phyloP scores from a whole-genome alignment of 2,797 vertebrate species.

The Merluccius polli region DNA sequence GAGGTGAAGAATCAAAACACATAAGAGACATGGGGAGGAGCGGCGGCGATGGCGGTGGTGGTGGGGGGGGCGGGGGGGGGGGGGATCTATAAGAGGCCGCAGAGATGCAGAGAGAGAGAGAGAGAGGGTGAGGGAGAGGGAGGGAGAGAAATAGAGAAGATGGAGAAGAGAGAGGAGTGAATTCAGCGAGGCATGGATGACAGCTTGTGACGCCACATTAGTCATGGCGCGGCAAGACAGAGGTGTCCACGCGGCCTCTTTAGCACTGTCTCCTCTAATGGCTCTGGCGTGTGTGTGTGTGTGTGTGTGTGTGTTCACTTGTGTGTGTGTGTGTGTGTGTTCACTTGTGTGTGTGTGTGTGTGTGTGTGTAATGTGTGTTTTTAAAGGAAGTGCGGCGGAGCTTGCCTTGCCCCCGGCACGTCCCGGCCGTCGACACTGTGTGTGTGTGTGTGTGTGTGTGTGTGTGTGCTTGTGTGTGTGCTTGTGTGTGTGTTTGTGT shows the following conservation, averaged over 20 bases:
- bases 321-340: not conserved
- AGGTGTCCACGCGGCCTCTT: conserved; percentile 63
- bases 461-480: not conserved
- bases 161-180: conserved; percentile 31
- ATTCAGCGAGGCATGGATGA: conserved; percentile 61
- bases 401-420: not conserved
- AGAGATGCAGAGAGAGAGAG: not conserved
- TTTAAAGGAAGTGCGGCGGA: not conserved
- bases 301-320: conserved; percentile 12
- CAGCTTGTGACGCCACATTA: conserved; percentile 69
- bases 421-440: not conserved
- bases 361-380: not conserved
- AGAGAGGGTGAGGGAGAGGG: not conserved
- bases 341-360: conserved; percentile 32
- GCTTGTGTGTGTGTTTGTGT: too few species aligned
- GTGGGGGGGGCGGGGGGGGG: too few species aligned
- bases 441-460: not conserved
- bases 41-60: not conserved
- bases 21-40: conserved; percentile 7
- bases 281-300: conserved; percentile 30
- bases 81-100: not conserved
- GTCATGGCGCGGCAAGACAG: conserved; percentile 62
- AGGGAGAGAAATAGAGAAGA: conserved; percentile 25
- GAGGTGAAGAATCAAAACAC: conserved; percentile 15
- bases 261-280: conserved; percentile 62